Conservation (phyloP, 2,797 vertebrate species). For the Cuculus canorus region DNA sequence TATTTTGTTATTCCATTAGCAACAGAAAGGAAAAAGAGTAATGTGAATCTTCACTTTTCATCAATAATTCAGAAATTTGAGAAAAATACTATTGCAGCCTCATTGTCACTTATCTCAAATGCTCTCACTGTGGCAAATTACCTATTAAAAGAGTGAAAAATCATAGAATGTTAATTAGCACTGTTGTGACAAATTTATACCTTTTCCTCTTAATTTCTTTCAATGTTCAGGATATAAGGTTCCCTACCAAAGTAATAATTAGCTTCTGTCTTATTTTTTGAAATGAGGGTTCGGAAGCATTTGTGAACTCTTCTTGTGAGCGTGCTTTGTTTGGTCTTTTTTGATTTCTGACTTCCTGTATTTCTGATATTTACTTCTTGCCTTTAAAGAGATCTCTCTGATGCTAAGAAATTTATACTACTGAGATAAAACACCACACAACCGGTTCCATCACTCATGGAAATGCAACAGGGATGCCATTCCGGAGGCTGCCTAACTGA, state of each 20-base stretch:
- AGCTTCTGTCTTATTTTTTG: slow-evolving; percentile 19
- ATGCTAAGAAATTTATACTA: not conserved
- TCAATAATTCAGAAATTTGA: slow-evolving; percentile 37
- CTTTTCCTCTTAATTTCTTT: slow-evolving; percentile 45
- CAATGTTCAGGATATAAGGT: slow-evolving; percentile 21
- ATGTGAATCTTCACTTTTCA: not conserved
- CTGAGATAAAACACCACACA: slow-evolving; percentile 1
- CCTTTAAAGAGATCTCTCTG: slow-evolving; percentile 7
- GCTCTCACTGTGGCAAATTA: slow-evolving; percentile 13
- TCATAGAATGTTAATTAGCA: slow-evolving; percentile 20
- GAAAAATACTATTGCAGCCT: slow-evolving; percentile 1
- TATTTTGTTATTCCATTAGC: slow-evolving; percentile 28
- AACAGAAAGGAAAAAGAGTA: not conserved
- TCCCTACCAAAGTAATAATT: slow-evolving; percentile 24
- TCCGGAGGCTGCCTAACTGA: not conserved
- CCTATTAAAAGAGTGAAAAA: slow-evolving; percentile 28
- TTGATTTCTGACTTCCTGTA: not conserved
- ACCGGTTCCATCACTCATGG: not conserved
- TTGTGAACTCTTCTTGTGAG: not conserved
- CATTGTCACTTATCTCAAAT: not conserved
- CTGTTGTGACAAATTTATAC: slow-evolving; percentile 35
- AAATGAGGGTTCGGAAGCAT: slow-evolving; percentile 8
- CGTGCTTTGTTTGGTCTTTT: not conserved
- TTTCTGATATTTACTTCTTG: not conserved
- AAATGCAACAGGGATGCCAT: not conserved